These are phyloP conservation scores for Psilopsiagon aurifrons DNA, from an alignment of 2,113 vertebrate genomes.

Conservation along the genomic window DNA sequence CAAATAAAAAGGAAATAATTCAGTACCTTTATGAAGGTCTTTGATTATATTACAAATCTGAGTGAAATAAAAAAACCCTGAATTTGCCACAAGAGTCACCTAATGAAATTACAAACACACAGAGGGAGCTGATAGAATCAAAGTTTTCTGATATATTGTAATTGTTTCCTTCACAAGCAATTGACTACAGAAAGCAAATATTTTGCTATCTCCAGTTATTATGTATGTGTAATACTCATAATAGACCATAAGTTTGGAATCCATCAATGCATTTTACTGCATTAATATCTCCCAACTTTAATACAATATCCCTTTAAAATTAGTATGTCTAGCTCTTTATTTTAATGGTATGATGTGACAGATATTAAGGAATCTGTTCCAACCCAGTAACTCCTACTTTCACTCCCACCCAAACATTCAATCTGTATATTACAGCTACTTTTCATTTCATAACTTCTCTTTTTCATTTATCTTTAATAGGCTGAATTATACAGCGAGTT, in stretches of 20 bases:
- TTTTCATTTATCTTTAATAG: constrained; percentile 28
- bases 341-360: constrained; percentile 64
- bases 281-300: constrained; percentile 38
- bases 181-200: not conserved
- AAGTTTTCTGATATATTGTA: not conserved
- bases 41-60: not conserved
- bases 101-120: not conserved
- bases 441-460: constrained; percentile 49
- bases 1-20: not conserved
- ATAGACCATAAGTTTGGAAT: not conserved
- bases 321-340: constrained; percentile 43
- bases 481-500: not conserved
- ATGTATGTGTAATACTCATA: not conserved
- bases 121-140: not conserved
- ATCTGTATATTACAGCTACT: constrained; percentile 41
- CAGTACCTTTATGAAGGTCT: not conserved
- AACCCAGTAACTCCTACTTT: constrained; percentile 57
- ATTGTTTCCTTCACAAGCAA: not conserved
- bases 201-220: not conserved
- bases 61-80: not conserved
- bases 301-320: constrained; percentile 62
- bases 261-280: not conserved
- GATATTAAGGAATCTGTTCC: constrained; percentile 53
- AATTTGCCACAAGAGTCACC: not conserved
- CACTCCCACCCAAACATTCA: constrained; percentile 69